Conservation (phyloP, 2,888 invertebrate genomes). For the Sphaerophoria rueppellii region DNA sequence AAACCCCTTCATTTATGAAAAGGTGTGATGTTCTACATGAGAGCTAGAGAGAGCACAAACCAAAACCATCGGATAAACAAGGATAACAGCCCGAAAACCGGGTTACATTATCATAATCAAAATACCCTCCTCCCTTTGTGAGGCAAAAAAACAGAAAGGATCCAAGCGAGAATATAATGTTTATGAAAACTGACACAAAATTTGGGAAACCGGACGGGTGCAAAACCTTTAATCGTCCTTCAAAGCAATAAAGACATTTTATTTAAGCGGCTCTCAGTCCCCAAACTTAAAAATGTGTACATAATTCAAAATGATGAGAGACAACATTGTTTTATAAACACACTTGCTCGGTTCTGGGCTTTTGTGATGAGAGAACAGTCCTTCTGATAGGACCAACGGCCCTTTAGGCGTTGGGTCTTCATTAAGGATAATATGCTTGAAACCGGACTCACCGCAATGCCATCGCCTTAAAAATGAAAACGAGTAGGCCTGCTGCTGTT, state of each 20-base stretch:
- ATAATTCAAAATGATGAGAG: slow-evolving; percentile 66
- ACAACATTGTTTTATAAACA: slow-evolving; percentile 55
- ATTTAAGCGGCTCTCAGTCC: slow-evolving; percentile 54
- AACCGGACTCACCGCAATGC: slow-evolving; percentile 40
- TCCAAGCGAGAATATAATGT: slow-evolving; percentile 36
- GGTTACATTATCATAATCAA: slow-evolving; percentile 64
- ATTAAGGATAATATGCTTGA: slow-evolving; percentile 39
- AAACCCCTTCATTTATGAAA: slow-evolving; percentile 13
- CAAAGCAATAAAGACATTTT: slow-evolving; percentile 62
- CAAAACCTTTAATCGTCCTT: slow-evolving; percentile 29
- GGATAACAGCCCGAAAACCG: slow-evolving; percentile 34
- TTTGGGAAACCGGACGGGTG: slow-evolving; percentile 30
- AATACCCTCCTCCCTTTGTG: slow-evolving; percentile 6
- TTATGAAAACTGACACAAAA: slow-evolving; percentile 70
- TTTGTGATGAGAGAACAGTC: slow-evolving; percentile 27
- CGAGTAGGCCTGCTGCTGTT: slow-evolving; percentile 39
- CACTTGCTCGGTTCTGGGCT: background rate
- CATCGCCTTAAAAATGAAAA: background rate
- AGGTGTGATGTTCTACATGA: background rate
- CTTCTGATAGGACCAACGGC: slow-evolving; percentile 6
- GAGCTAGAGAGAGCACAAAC: background rate
- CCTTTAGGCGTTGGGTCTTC: slow-evolving; percentile 29
- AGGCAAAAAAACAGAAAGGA: background rate
- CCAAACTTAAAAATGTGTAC: slow-evolving; percentile 29
- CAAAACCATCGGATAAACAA: background rate